These are phyloP conservation scores for Nesospiza acunhae DNA, from an alignment of 2,113 vertebrate genomes.

Conservation along the genomic window DNA sequence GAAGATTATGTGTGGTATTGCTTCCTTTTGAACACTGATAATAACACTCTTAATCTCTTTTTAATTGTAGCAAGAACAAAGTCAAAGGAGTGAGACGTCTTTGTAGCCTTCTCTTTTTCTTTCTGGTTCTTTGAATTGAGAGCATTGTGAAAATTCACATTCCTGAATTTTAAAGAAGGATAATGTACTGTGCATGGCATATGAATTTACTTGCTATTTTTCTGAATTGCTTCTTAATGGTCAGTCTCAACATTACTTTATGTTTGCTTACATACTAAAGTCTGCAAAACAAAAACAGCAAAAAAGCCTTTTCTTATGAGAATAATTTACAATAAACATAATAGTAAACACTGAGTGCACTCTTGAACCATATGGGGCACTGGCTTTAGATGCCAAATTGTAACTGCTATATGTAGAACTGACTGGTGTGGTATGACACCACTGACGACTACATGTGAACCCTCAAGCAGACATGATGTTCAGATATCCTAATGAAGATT, in stretches of 20 bases:
- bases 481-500: not conserved
- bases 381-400: not conserved
- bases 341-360: not conserved
- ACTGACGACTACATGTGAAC: not conserved
- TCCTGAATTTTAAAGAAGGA: not conserved
- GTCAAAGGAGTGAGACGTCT: fast-evolving
- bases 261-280: not conserved
- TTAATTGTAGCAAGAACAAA: not conserved
- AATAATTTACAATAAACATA: not conserved
- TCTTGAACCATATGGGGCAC: not conserved
- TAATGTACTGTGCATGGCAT: fast-evolving
- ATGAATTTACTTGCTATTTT: not conserved
- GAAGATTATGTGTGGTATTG: not conserved
- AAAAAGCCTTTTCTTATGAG: not conserved
- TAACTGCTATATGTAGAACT: not conserved
- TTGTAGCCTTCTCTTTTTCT: not conserved
- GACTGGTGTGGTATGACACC: not conserved
- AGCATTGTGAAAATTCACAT: not conserved
- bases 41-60: not conserved
- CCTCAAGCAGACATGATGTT: not conserved
- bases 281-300: not conserved
- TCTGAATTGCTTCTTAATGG: not conserved
- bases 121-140: not conserved
- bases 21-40: not conserved
- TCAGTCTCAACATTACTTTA: not conserved